Base-by-base conservation (phyloP, 2,113 vertebrate species). In the Columbina picui region DNA sequence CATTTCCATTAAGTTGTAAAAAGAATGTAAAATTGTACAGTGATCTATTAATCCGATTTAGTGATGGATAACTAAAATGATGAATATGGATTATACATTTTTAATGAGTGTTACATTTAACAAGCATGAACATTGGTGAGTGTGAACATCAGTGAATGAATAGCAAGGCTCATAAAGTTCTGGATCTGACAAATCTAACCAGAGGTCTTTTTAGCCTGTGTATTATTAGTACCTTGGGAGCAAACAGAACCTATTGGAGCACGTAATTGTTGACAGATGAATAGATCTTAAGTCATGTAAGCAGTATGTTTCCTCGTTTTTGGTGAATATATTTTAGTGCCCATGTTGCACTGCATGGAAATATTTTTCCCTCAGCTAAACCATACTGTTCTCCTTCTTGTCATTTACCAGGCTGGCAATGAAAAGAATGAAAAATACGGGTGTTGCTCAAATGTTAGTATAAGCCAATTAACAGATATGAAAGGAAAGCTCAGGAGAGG, bases 91-190 rank as follows among this genome's bases (percentile, higher is more conserved):
- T 93, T 81, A 95, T 95, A 27, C 76, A 87, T 96, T 96, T 93
- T 96, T 96, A 96, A 96, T 93, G 86, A 92, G 36, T 82, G 83
- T 90, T 89, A 95, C 73, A 89, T 92, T 93, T 92, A 96, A 96
- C 3, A 0, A 90, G 85, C 76, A 84, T 53, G 94, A 96, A 71
- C 60, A 70, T 3, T 53, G 57, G 88, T 64, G 36, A 87, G 52
- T 32, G 39, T 75, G 88, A 92, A 78, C 73, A 93, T 45, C 17
- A 57, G 71, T 68, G 85, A 92, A 88, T 55, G 63, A 91, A 91
- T 60, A 93, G 85, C 32, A 86, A 64, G 68, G 36, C 52, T 92
- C 86, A 84, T 8, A 27, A 94, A 84, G 73, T 81, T 93, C 52
- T 5, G 7, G 56, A 75, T 64, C 26, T 69, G 65, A 90, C 47